Evolutionary conservation across 2,113 vertebrate genomes (phyloP), one percentile per base, ranked within the genome.

Genomic region (Gadus macrocephalus): DNA sequence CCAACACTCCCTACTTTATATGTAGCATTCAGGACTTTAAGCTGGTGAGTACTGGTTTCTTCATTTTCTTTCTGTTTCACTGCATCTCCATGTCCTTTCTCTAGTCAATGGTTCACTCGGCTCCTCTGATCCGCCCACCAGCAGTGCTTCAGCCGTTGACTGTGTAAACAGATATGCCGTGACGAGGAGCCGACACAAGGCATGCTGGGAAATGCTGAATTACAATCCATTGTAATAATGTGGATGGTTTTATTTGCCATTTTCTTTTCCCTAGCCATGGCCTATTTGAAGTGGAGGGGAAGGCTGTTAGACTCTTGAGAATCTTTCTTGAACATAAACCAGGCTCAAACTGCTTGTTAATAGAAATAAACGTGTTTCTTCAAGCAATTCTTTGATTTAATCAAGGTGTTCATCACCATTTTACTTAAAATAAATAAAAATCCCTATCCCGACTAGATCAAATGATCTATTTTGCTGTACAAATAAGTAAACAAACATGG

Each of bases 1-100:
- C 97, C 85, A 98, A 99, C 87, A 99, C 96, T 31, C 97, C 97
- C 27, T 99, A 99, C 90, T 99, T 99, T 94, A 99, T 99, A 92
- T 99, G 97, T 94, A 99, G 97, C 94, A 99, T 99, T 92, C 97
- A 99, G 93, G 97, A 99, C 92, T 99, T 99, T 93, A 99, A 99
- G 90, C 91, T 99, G 96, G 97, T 99, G 94, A 98, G 97, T 94
- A 87, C 71, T 78, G 59, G 76, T 75, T 76, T 69, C 67, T 35
- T 22, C 64, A 76, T 68, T 67, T 53, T 15, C 69, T 67, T 35
- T 28, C 67, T 78, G 70, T 67, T 55, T 12, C 69, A 77, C 62
- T 73, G 67, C 15, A 8, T 66, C n/a, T 60, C 67, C 15, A 35
- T 59, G 58, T 71, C 71, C 70, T 74, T 27, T 22, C 61, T 4